These are phyloP conservation scores for Pristionchus exspectatus DNA, from an alignment of 2,888 invertebrate species.

Conservation along the genomic window DNA sequence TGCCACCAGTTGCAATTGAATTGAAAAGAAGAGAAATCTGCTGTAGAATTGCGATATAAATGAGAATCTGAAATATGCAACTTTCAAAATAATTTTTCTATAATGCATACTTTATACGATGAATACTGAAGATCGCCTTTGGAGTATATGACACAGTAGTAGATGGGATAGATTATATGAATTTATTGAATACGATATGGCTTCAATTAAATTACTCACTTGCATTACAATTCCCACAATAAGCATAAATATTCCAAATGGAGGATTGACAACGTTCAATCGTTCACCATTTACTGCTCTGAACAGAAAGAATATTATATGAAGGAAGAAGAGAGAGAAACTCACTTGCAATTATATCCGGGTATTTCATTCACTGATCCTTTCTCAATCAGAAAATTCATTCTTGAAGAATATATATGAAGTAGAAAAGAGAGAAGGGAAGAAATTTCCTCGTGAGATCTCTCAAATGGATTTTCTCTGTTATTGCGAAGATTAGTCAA, in stretches of 20 bases:
- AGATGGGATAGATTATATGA: neutral
- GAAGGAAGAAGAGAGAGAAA: neutral
- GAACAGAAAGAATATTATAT: neutral
- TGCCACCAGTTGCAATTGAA: neutral
- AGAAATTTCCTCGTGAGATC: neutral
- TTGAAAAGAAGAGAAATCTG: neutral
- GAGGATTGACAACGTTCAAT: neutral
- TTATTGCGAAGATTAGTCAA: neutral
- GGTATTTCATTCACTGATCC: neutral
- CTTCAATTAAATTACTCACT: neutral
- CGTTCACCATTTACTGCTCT: neutral
- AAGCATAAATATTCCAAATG: neutral
- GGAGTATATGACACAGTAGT: neutral
- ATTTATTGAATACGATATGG: neutral
- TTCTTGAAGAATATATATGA: neutral
- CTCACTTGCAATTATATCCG: neutral
- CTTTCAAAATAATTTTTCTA: neutral
- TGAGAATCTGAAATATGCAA: neutral
- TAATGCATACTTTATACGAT: neutral
- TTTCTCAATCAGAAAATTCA: conserved; percentile 11
- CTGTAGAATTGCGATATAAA: conserved; percentile 1
- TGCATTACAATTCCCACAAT: conserved; percentile 22
- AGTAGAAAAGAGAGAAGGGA: neutral
- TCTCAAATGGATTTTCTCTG: neutral
- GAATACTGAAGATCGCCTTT: neutral